Percentiles rank a stretch among this genome's conserved stretches.
phyloP scores from a whole-genome alignment of 1,140 invertebrate genomes.

The Drosophila rhopaloa region DNA sequence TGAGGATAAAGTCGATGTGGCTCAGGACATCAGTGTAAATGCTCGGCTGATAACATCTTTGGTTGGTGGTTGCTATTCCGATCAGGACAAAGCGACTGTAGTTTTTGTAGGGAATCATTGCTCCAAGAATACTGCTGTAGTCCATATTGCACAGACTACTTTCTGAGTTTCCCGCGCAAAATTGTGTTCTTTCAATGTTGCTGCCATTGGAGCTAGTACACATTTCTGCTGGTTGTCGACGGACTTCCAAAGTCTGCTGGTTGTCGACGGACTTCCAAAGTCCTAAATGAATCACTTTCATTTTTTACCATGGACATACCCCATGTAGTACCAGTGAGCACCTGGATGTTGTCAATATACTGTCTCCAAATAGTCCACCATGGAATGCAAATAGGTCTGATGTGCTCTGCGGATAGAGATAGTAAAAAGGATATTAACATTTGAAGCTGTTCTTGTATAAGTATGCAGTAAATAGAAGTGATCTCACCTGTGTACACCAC shows the following conservation, averaged over 20 bases:
- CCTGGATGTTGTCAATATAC: neutral
- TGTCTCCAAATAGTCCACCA: neutral
- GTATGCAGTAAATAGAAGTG: neutral
- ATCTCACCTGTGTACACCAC: constrained; percentile 7
- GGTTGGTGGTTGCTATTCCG: constrained; percentile 2
- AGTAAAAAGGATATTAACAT: neutral
- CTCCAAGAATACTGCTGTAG: neutral
- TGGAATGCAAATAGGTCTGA: constrained; percentile 12
- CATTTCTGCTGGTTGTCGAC: neutral
- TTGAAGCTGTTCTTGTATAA: neutral
- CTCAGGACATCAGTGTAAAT: constrained; percentile 4
- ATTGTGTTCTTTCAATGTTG: neutral
- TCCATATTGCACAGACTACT: constrained; percentile 3
- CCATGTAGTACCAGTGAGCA: constrained; percentile 4
- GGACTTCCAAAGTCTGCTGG: neutral
- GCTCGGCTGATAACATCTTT: neutral
- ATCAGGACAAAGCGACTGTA: neutral
- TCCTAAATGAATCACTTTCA: neutral
- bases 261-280: neutral
- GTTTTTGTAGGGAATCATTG: neutral
- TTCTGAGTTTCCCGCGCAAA: constrained; percentile 6
- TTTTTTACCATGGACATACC: neutral
- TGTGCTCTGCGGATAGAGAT: neutral
- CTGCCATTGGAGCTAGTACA: neutral
- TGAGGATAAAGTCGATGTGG: neutral